These are phyloP conservation scores for Acanthurus leucopareius DNA, from an alignment of 2,797 vertebrate genomes.

Conservation along the genomic window DNA sequence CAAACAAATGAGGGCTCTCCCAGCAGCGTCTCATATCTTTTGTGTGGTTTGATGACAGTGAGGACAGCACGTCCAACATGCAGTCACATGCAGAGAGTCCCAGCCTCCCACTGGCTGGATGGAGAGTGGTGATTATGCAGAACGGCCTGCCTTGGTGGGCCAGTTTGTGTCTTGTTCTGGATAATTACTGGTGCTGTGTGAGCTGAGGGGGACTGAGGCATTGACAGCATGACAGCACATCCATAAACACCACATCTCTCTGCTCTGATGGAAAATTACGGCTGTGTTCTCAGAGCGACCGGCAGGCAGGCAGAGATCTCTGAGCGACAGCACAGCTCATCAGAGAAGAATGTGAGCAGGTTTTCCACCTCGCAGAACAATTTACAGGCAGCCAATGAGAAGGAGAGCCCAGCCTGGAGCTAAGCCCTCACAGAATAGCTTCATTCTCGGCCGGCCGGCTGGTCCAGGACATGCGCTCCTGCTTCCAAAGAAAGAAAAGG, in stretches of 20 bases:
- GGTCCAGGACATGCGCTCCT: neutral
- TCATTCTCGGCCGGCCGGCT: constrained; percentile 52
- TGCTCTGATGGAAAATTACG: constrained; percentile 59
- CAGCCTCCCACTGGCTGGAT: neutral
- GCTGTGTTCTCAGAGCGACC: constrained; percentile 13
- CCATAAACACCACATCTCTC: constrained; percentile 20
- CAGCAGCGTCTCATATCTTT: neutral
- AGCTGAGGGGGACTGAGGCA: neutral
- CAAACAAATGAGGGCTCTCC: neutral
- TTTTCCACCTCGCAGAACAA: constrained; percentile 73
- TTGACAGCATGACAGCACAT: constrained; percentile 11
- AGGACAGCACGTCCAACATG: constrained; percentile 6
- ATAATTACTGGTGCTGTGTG: constrained; percentile 42
- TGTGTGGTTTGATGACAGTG: neutral
- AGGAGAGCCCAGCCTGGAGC: constrained; percentile 17
- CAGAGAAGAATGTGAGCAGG: constrained; percentile 74
- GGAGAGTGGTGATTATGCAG: constrained; percentile 37
- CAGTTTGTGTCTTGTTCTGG: neutral
- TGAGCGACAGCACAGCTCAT: constrained; percentile 58
- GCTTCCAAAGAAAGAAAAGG: constrained; percentile 43
- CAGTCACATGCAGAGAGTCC: constrained; percentile 24
- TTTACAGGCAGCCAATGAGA: constrained; percentile 63
- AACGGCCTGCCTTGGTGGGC: constrained; percentile 14
- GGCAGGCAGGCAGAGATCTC: constrained; percentile 4
- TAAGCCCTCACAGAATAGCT: constrained; percentile 64